Conservation (phyloP, 2,888 invertebrate genomes). For the Phrixothrix hirtus region DNA sequence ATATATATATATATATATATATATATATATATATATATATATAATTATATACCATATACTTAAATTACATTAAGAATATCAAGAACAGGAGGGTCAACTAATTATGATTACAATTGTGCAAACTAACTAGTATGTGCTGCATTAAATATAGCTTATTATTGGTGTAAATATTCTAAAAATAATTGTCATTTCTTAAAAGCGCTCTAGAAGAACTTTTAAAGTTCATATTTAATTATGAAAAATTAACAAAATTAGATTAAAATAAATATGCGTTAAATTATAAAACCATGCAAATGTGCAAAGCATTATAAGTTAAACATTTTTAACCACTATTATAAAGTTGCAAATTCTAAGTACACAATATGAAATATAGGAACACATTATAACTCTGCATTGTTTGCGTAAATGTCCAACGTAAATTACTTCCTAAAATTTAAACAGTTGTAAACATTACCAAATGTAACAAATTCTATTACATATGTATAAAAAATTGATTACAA, state of each 20-base stretch:
- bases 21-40: too few species aligned
- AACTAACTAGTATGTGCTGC: too few species aligned
- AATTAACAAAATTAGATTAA: conserved; percentile 3
- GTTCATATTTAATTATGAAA: conserved; percentile 1
- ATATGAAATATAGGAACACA: conserved; percentile 9
- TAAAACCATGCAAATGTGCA: neutral
- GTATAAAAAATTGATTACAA: too few species aligned
- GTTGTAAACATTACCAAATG: neutral
- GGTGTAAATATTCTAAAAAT: conserved; percentile 28
- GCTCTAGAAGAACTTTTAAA: conserved; percentile 15
- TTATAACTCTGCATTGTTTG: neutral
- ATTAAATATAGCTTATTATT: too few species aligned
- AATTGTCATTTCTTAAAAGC: conserved; percentile 19
- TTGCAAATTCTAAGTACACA: conserved; percentile 6
- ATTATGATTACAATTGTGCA: too few species aligned
- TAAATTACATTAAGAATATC: too few species aligned
- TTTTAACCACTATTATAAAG: conserved; percentile 1
- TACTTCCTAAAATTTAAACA: neutral
- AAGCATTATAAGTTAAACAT: conserved; percentile 5
- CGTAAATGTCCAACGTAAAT: neutral
- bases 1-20: too few species aligned
- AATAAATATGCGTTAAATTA: conserved; percentile 3
- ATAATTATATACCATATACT: too few species aligned
- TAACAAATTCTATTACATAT: neutral
- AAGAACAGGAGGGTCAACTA: too few species aligned